These are phyloP conservation scores for Neoscelio sp. DNA, from an alignment of 2,888 invertebrate genomes.

Conservation along the genomic window DNA sequence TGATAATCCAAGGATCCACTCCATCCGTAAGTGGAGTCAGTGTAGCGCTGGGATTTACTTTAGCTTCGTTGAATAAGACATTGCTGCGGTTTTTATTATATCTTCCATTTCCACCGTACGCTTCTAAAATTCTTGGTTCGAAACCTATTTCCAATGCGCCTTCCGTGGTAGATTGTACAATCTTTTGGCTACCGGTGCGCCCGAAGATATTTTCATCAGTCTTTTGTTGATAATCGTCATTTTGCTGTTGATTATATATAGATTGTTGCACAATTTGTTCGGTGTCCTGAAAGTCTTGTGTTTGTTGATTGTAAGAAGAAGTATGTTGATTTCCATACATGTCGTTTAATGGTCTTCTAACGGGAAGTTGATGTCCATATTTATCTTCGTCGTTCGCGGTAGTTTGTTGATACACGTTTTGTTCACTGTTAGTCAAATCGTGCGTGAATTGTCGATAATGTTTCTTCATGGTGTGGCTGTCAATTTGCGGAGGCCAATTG, in stretches of 20 bases:
- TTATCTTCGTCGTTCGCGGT: no score
- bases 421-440: constrained; percentile 14
- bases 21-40: constrained; percentile 69
- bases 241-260: constrained; percentile 6
- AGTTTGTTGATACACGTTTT: constrained; percentile 4
- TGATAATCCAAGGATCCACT: constrained; percentile 75
- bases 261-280: background rate
- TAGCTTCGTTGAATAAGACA: constrained; percentile 71
- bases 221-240: constrained; percentile 10
- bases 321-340: background rate
- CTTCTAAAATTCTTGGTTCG: constrained; percentile 75
- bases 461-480: background rate
- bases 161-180: background rate
- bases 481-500: constrained; percentile 26
- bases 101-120: constrained; percentile 75
- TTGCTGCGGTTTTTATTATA: constrained; percentile 71
- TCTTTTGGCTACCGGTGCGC: background rate
- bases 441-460: constrained; percentile 1
- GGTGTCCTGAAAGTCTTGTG: background rate
- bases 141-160: constrained; percentile 30
- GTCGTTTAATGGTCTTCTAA: background rate
- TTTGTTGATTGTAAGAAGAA: constrained; percentile 1
- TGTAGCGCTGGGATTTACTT: constrained; percentile 74
- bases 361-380: background rate
- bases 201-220: constrained; percentile 1